Evolutionary conservation across 2,888 invertebrate species (phyloP).

Genomic region (Apodemia mormo): DNA sequence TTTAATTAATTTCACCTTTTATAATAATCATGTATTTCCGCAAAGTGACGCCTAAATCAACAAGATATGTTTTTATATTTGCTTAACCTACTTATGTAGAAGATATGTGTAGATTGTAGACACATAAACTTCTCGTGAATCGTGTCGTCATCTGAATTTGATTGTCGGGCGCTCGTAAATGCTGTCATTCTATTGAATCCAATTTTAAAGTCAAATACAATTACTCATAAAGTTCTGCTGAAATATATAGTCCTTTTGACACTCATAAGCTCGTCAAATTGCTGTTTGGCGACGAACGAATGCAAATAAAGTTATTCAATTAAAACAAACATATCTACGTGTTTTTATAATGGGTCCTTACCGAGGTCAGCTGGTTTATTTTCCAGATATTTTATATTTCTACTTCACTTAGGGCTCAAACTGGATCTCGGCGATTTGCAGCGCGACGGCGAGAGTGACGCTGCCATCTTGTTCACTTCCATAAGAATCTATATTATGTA

Average conservation of each 20-base stretch:
- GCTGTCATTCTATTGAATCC: slow-evolving; percentile 36
- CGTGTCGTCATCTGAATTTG: slow-evolving; percentile 23
- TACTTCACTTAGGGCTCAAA: no score
- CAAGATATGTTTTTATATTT: neutral
- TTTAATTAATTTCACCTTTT: no score
- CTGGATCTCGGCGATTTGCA: no score
- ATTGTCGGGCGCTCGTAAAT: slow-evolving; percentile 35
- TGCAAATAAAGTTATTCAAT: neutral
- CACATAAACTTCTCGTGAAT: neutral
- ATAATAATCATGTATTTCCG: no score
- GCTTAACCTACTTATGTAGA: neutral
- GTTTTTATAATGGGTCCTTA: no score
- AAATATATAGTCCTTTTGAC: neutral
- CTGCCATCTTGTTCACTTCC: no score
- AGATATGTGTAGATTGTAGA: neutral
- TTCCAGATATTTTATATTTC: no score
- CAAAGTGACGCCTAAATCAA: no score
- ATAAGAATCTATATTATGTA: no score
- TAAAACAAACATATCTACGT: no score
- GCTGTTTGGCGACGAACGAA: neutral
- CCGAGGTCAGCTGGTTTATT: no score
- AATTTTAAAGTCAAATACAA: slow-evolving; percentile 38
- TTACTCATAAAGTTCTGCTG: slow-evolving; percentile 33
- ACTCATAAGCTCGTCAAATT: neutral
- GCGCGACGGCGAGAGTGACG: no score